Base-by-base conservation (phyloP, 2,113 vertebrate genomes). In the Empidonax alnorum region DNA sequence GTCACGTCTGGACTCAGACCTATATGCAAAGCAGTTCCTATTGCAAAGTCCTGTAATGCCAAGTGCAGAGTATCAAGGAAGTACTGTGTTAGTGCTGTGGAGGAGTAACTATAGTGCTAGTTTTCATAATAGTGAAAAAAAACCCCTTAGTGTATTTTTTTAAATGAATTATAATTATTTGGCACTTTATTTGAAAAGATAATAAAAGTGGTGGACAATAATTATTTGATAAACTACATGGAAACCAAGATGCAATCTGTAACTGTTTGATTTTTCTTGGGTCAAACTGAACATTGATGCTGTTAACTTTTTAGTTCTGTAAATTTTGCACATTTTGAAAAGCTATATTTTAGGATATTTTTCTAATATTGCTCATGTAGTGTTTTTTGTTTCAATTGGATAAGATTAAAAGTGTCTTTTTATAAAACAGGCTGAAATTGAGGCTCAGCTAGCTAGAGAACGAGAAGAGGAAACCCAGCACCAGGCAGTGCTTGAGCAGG, bases 401-500 rank as follows among this genome's bases (percentile, higher is more conserved):
- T 41, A 30, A 58, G 6, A 16, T 31, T 72, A 53, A 53, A 71
- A 18, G 35, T n/a, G 5, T 82, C 10, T 86, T 90, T 61, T 59
- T 55, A 3, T 72, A 53, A 50, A 80, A 62, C 96, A 99, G 99
- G 97, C 97, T 93, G 99, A 99, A 97, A 98, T 99, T 97, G 99
- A 99, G 96, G 86, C 90, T 61, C 99, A 99, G 97, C 96, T 99
- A 79, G 98, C 98, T 79, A 97, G 90, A 10, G 99, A 99, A 84
- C 97, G 98, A 7, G 99, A 99, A 96, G 99, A 99, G 89, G 98
- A 99, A 27, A 96, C 96, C 3, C 95, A 98, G 49, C 99, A 98
- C 17, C 99, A 99, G 97, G 92, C 98, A 0, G 95, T 99, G 20
- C 97, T 99, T 92, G 99, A 99, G 76, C 99, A 99, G 97, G 99